Base-by-base conservation (phyloP, 2,113 vertebrate species). In the Atrichornis clamosus region DNA sequence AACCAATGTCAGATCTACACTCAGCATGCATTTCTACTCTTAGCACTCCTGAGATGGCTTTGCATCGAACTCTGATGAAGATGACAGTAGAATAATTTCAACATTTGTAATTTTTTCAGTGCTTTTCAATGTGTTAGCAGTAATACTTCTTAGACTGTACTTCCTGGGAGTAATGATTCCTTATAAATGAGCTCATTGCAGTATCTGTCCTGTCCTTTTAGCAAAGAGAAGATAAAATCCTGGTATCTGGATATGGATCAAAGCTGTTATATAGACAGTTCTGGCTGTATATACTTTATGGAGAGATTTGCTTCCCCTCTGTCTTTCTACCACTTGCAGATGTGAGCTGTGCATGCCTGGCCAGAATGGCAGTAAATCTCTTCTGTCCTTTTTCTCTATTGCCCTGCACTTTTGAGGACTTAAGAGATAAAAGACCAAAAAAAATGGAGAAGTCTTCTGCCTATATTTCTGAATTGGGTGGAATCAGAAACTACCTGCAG, bases 41-140 rank as follows among this genome's bases (percentile, higher is more conserved):
- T 28, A 3, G 68, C 58, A 58, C 4, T 6, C 65, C 78, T 55
- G 83, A 64, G 72, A 46, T 72, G 59, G 39, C 10, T 95, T 92
- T 92, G 55, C 50, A n/a, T n/a, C 80, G 83, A 91, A 82, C 88
- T 94, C 69, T 83, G 85, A 44, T 41, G 22, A 56, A 73, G 87
- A 46, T 95, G 79, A 91, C 55, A 82, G 30, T 84, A 56, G 78
- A 82, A 67, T 89, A 94, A 92, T 70, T 94, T 90, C 84, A 93
- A 97, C 64, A 89, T 88, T 70, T 92, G 78, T 84, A 91, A 37
- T 80, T 89, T 92, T 84, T 75, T 11, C 32, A 41, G 19, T 41
- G 67, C 22, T 88, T 68, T 87, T 52, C 80, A 69, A 22, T 49
- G 65, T 18, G 22, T 49, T 62, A 85, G 27, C 64, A 76, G 32